Evolutionary conservation across 2,888 invertebrate species (phyloP).

Genomic region (Euzetes globulus): DNA sequence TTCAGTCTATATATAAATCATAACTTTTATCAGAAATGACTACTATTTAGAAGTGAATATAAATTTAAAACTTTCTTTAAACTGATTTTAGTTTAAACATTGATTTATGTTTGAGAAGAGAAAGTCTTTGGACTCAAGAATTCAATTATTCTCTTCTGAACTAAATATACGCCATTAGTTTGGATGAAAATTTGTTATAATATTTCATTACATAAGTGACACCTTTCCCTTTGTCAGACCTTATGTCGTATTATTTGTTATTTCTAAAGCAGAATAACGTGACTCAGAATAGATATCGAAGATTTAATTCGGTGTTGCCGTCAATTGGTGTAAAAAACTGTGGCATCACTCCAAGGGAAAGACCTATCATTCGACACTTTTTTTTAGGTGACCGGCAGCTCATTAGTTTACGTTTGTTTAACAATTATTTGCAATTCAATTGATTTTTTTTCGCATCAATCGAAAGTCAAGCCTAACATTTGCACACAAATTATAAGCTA

Average conservation of each 20-base stretch:
- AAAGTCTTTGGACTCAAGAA: background rate
- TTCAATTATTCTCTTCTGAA: background rate
- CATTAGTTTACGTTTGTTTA: background rate
- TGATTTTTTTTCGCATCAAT: background rate
- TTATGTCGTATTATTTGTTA: background rate
- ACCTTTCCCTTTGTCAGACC: slow-evolving; percentile 1
- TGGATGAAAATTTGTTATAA: background rate
- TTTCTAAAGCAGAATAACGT: background rate
- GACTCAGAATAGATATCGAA: slow-evolving; percentile 5
- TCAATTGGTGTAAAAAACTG: background rate
- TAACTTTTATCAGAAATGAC: background rate
- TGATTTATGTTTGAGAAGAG: background rate
- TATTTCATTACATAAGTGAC: background rate
- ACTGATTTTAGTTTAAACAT: background rate
- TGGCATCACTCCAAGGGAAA: background rate
- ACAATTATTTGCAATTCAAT: background rate
- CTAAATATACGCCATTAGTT: background rate
- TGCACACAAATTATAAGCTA: too few species aligned
- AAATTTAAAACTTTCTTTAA: background rate
- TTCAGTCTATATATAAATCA: background rate
- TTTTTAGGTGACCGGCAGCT: background rate
- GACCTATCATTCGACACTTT: background rate
- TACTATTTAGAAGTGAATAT: background rate
- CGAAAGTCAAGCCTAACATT: too few species aligned
- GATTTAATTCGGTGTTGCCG: background rate